These are phyloP conservation scores for Taphrorychus bicolor DNA, from an alignment of 2,888 invertebrate genomes.

Conservation along the genomic window DNA sequence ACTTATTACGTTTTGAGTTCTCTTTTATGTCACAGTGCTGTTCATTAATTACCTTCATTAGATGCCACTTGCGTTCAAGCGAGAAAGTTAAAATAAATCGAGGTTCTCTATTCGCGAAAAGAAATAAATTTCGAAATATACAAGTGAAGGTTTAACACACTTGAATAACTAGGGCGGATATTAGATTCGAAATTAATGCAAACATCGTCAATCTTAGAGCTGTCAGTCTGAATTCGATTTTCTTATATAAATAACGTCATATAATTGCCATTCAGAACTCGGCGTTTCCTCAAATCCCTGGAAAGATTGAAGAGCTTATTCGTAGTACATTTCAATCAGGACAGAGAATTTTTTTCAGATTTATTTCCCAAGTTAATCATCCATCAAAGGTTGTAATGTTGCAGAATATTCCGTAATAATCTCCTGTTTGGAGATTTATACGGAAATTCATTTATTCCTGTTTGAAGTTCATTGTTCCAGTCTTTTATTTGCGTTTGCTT, in stretches of 20 bases:
- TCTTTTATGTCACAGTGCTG: background rate
- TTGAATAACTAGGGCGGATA: slow-evolving; percentile 5
- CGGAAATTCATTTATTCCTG: background rate
- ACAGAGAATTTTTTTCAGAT: background rate
- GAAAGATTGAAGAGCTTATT: slow-evolving; percentile 17
- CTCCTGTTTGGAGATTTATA: background rate
- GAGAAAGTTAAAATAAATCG: too few species aligned
- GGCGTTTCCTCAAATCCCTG: slow-evolving; percentile 1
- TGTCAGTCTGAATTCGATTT: slow-evolving; percentile 16
- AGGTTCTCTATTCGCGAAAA: too few species aligned
- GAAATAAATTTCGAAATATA: background rate
- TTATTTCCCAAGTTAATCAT: background rate
- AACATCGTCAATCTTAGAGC: slow-evolving; percentile 14
- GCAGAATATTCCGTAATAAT: background rate
- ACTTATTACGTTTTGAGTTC: background rate
- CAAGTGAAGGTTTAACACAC: background rate
- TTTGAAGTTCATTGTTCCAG: background rate
- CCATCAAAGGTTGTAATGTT: background rate
- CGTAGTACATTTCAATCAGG: background rate
- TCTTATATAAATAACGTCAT: slow-evolving; percentile 14
- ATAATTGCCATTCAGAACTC: slow-evolving; percentile 16
- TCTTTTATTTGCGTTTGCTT: background rate
- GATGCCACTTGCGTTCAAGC: background rate
- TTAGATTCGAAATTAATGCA: slow-evolving; percentile 6
- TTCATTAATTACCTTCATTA: background rate